phyloP scores from a whole-genome alignment of 2,113 vertebrate species.

The Pterocles gutturalis region DNA sequence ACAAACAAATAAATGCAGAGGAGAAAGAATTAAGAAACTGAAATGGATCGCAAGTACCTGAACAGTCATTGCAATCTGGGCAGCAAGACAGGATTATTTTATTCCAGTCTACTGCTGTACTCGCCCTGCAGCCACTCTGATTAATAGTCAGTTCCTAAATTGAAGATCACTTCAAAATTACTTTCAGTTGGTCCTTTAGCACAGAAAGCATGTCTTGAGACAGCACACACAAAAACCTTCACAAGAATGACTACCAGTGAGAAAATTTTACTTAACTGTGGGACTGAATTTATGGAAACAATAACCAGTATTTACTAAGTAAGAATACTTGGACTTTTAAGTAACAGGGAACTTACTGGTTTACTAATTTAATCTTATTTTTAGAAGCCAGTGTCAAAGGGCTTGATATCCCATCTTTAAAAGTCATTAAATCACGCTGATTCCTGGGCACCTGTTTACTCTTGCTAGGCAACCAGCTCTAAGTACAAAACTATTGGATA shows the following conservation, averaged over 20 bases:
- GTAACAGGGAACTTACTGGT: neutral
- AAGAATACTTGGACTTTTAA: neutral
- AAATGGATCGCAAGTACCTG: neutral
- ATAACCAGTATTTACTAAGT: neutral
- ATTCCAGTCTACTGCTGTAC: neutral
- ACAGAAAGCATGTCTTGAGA: neutral
- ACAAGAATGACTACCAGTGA: neutral
- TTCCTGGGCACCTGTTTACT: neutral
- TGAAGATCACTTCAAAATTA: neutral
- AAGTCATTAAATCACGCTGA: conserved; percentile 3
- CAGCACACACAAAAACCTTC: neutral
- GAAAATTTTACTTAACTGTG: neutral
- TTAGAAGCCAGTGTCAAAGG: neutral
- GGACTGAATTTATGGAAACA: neutral
- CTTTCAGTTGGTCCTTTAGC: neutral
- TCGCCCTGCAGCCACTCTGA: neutral
- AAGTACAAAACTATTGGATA: neutral
- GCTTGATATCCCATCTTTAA: neutral
- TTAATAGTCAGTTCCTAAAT: neutral
- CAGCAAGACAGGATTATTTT: neutral
- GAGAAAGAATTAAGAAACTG: neutral
- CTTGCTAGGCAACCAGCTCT: conserved; percentile 2
- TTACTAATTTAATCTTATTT: neutral
- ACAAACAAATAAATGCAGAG: neutral
- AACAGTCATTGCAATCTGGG: neutral